These are phyloP conservation scores for Netelia fuscicornis DNA, from an alignment of 2,888 invertebrate species.

Conservation along the genomic window DNA sequence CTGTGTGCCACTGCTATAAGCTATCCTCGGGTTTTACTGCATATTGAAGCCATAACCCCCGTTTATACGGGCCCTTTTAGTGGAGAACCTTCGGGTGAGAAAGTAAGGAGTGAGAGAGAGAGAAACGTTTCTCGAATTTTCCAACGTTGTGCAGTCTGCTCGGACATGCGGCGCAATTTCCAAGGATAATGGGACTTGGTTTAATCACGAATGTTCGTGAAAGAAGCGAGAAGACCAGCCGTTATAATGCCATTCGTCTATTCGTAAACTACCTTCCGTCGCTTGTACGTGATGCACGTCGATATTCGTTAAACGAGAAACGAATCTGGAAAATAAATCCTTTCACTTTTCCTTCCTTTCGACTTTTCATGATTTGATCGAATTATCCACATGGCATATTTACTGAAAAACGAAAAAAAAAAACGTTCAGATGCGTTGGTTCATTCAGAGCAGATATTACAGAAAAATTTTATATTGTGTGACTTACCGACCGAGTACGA, in stretches of 20 bases:
- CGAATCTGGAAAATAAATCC: too few species aligned
- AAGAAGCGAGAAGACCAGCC: conserved; percentile 14
- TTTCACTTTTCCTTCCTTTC: too few species aligned
- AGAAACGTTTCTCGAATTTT: conserved; percentile 39
- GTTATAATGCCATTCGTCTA: conserved; percentile 3
- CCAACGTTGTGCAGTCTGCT: not conserved
- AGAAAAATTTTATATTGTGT: too few species aligned
- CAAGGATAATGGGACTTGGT: conserved; percentile 66
- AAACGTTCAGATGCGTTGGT: too few species aligned
- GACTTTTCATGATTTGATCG: too few species aligned
- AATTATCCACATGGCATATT: too few species aligned
- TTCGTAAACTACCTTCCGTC: not conserved
- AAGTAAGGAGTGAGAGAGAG: conserved; percentile 65
- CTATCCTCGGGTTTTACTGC: conserved; percentile 78
- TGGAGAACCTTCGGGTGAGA: conserved; percentile 72
- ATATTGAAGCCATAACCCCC: conserved; percentile 80
- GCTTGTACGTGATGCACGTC: too few species aligned
- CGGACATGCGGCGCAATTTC: conserved; percentile 64
- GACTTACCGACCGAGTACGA: too few species aligned
- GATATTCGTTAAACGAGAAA: too few species aligned
- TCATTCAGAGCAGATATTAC: too few species aligned
- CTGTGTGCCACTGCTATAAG: conserved; percentile 66
- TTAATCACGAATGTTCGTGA: conserved; percentile 69
- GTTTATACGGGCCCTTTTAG: conserved; percentile 77
- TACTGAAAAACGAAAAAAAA: too few species aligned